Percentiles rank a stretch among this genome's conserved stretches.
These are phyloP conservation scores for Pogonophryne albipinna DNA, from an alignment of 2,797 vertebrate species.

Conservation along the genomic window DNA sequence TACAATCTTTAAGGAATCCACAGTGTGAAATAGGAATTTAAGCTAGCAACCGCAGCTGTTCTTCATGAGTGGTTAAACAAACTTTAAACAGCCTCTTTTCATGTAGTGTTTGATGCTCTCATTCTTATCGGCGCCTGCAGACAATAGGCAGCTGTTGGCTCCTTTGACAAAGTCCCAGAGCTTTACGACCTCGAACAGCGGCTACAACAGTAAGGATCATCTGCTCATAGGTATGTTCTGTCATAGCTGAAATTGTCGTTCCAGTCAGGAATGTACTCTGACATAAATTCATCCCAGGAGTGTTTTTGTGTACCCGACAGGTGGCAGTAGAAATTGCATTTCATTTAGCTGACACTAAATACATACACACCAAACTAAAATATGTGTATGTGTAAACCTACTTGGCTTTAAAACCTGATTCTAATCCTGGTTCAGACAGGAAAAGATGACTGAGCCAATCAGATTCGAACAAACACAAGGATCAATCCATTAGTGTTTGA, in stretches of 20 bases:
- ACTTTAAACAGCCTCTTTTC: conserved; percentile 11
- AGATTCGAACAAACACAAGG: no score
- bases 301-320: no score
- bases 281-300: no score
- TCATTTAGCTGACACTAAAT: no score
- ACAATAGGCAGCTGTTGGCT: conserved; percentile 42
- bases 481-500: no score
- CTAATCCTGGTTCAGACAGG: no score
- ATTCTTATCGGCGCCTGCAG: background rate
- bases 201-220: background rate
- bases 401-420: no score
- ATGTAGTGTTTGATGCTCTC: conserved; percentile 7
- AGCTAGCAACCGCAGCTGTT: conserved; percentile 19
- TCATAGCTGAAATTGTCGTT: conserved; percentile 2
- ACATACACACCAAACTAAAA: no score
- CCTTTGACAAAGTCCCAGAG: conserved; percentile 17
- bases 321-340: no score
- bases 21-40: background rate
- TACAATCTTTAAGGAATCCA: background rate
- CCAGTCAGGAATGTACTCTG: background rate
- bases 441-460: no score
- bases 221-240: conserved; percentile 4
- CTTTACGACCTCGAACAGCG: conserved; percentile 20
- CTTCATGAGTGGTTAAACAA: conserved; percentile 16
- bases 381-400: no score